Percentiles rank a stretch among this genome's conserved stretches.
Evolutionary conservation across 2,797 vertebrate genomes (phyloP).

Genomic region (Diplodus puntazzo): DNA sequence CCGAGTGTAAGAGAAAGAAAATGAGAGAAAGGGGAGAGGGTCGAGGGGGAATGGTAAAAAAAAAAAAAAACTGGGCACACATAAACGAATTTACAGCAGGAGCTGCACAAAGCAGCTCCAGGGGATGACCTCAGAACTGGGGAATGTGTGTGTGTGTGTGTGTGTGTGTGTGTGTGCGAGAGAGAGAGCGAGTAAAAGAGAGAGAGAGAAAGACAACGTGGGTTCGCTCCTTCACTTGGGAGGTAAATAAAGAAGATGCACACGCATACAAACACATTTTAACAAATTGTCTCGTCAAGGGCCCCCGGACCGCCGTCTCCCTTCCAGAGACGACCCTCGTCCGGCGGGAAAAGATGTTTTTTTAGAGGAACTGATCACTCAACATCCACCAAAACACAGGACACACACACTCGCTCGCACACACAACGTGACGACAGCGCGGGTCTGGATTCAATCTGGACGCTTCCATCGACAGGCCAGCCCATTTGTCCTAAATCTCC

Average conservation of each 20-base stretch:
- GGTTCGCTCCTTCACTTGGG: slow-evolving; percentile 31
- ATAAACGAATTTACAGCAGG: slow-evolving; percentile 79
- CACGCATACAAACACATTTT: slow-evolving; percentile 37
- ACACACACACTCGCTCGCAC: slow-evolving; percentile 23
- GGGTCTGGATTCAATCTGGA: slow-evolving; percentile 80
- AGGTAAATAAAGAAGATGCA: slow-evolving; percentile 45
- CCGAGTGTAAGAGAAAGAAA: slow-evolving; percentile 28
- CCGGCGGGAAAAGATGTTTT: slow-evolving; percentile 13
- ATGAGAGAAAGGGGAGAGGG: slow-evolving; percentile 17
- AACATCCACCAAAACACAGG: slow-evolving; percentile 37
- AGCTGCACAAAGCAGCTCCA: slow-evolving; percentile 73
- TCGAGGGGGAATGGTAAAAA: slow-evolving; percentile 18
- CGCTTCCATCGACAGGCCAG: slow-evolving; percentile 70
- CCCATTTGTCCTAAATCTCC: slow-evolving; percentile 72
- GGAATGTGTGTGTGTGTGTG: slow-evolving; percentile 72
- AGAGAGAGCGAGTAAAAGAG: neutral
- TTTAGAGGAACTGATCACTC: slow-evolving; percentile 55
- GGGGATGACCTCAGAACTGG: slow-evolving; percentile 76
- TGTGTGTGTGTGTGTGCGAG: slow-evolving; percentile 25
- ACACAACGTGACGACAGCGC: slow-evolving; percentile 55
- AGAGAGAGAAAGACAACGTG: slow-evolving; percentile 30
- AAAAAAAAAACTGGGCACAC: slow-evolving; percentile 47
- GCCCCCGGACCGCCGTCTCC: neutral
- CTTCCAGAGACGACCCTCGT: neutral
- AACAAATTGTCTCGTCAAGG: slow-evolving; percentile 20